These are phyloP conservation scores for Ligdia adustata DNA, from an alignment of 2,888 invertebrate species.

Conservation along the genomic window DNA sequence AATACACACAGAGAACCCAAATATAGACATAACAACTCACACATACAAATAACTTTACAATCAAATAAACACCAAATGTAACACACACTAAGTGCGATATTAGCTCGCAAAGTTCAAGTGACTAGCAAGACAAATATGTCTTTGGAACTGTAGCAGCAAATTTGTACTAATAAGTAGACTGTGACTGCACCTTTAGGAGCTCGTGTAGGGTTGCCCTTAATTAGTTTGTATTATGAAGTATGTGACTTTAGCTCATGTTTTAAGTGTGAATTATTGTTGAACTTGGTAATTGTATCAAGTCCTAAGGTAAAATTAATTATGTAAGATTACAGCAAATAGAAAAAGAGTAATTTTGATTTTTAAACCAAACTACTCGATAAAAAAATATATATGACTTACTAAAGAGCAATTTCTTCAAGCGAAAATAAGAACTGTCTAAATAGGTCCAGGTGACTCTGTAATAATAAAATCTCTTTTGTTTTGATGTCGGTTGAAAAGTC, in stretches of 20 bases:
- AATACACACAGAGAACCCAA: conserved; percentile 79
- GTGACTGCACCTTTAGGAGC: conserved; percentile 73
- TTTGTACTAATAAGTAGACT: conserved; percentile 75
- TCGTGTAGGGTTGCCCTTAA: conserved; percentile 64
- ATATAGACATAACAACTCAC: conserved; percentile 76
- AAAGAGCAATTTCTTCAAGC: no score
- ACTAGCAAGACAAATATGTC: conserved; percentile 78
- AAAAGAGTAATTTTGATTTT: no score
- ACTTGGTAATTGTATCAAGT: conserved; percentile 25
- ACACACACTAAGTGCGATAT: conserved; percentile 63
- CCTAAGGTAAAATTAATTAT: no score
- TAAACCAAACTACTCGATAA: no score
- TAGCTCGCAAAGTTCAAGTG: conserved; percentile 59
- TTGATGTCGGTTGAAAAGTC: no score
- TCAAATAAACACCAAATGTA: conserved; percentile 62
- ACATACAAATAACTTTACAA: conserved; percentile 51
- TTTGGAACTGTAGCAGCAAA: conserved; percentile 72
- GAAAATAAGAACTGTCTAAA: no score
- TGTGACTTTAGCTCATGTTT: conserved; percentile 45
- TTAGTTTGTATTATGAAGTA: conserved; percentile 58
- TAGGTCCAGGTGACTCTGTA: no score
- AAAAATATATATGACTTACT: no score
- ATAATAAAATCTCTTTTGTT: no score
- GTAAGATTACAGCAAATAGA: no score
- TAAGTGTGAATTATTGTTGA: conserved; percentile 41